Percentiles rank a stretch among this genome's conserved stretches.
phyloP scores from a whole-genome alignment of 2,113 vertebrate genomes.

The Tylochromis polylepis region DNA sequence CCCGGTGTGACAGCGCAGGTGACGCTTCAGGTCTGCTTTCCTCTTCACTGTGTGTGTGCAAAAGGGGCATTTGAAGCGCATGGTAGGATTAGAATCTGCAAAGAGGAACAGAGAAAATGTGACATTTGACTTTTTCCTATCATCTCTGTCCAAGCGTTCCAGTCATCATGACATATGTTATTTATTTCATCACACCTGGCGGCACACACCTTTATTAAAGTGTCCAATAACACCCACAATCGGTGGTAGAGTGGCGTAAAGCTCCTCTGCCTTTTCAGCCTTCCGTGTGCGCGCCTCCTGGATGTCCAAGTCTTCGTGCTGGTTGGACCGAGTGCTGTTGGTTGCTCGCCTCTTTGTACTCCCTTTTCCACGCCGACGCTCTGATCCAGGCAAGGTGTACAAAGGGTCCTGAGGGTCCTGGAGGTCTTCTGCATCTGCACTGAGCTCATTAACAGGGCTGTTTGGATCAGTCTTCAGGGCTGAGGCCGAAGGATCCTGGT shows the following conservation, averaged over 20 bases:
- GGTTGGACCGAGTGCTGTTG: conserved; percentile 46
- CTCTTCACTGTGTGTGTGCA: conserved; percentile 97
- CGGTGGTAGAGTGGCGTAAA: conserved; percentile 74
- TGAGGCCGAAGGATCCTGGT: conserved; percentile 32
- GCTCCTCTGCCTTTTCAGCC: conserved; percentile 79
- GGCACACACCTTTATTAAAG: conserved; percentile 80
- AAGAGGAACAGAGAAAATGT: not conserved
- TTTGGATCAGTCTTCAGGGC: conserved; percentile 46
- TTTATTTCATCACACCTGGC: not conserved
- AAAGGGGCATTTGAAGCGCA: conserved; percentile 96
- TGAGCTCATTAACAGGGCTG: conserved; percentile 47
- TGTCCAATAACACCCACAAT: conserved; percentile 77
- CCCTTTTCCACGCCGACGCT: conserved; percentile 57
- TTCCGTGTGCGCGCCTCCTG: conserved; percentile 67
- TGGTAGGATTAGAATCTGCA: conserved; percentile 84
- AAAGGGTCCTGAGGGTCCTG: conserved; percentile 62
- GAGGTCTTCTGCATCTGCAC: conserved; percentile 47
- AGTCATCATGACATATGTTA: not conserved
- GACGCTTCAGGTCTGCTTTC: conserved; percentile 95
- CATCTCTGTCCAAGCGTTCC: not conserved
- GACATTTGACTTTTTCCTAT: not conserved
- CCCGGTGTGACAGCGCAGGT: conserved; percentile 93
- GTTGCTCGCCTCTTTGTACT: conserved; percentile 55
- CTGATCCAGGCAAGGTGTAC: conserved; percentile 59
- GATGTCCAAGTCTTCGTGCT: conserved; percentile 60